Evolutionary conservation across 2,113 vertebrate genomes (phyloP), one percentile per base, ranked within the genome.

Genomic region (Anser cygnoides): DNA sequence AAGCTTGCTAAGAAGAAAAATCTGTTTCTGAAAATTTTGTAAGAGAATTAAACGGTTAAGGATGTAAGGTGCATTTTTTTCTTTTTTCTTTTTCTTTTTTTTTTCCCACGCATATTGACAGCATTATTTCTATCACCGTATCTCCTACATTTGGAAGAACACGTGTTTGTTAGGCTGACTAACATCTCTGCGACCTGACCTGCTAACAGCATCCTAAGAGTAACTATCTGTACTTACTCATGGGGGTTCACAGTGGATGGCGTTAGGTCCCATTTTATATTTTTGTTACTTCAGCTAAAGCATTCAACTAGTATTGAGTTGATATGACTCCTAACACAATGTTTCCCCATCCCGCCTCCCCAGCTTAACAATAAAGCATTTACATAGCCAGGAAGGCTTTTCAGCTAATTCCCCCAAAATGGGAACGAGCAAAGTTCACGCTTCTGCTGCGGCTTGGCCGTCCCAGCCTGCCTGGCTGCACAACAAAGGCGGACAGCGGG

Each of bases 361-460:
- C 43, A 29, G 26, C 35, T 52, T 21, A 39, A 52, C n/a, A n/a
- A 0, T 7, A 26, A 4, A 35, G 19, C 19, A 17, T 10, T 43
- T 29, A 22, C 5, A 6, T 1, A 4, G 8, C 2, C 1, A 22
- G 41, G n/a, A n/a, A 41, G n/a, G 26, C 6, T 44, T 44, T 65
- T 23, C 21, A 18, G 37, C 13, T 10, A 41, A 35, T 46, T 50
- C 46, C 23, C n/a, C 21, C 17, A 3, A 28, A 44, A 62, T 17
- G 37, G 74, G 23, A 28, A 35, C 0, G 6, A 54, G 43, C 29
- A 2, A 43, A 20, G 29, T 0, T 21, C 63, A 1, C 2, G 2
- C 17, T 44, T 7, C 41, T 37, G 70, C 35, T 70, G 9, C 1
- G 20, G 39, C 31, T 35, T 2, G 16, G 5, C 8, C 11, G 7